phyloP scores from a whole-genome alignment of 2,888 invertebrate genomes.

The Spilosoma lubricipeda region DNA sequence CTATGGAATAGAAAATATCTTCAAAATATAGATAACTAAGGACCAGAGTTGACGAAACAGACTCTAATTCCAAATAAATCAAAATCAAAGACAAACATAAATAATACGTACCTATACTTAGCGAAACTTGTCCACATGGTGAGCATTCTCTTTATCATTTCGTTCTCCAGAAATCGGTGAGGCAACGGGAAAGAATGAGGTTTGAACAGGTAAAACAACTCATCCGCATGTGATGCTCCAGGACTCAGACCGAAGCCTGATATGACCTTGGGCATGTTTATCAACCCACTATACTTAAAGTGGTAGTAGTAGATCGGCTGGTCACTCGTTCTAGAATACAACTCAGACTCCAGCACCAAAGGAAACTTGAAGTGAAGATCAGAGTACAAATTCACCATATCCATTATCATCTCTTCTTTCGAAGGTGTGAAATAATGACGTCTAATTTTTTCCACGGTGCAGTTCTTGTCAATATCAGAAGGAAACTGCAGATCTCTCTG shows the following conservation, averaged over 20 bases:
- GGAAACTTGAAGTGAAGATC: constrained; percentile 80
- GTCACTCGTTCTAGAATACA: constrained; percentile 69
- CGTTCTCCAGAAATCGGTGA: constrained; percentile 65
- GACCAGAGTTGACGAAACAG: not conserved
- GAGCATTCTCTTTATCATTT: constrained; percentile 74
- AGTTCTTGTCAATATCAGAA: constrained; percentile 64
- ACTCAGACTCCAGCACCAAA: constrained; percentile 69
- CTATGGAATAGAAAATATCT: too few species aligned
- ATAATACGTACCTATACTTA: constrained; percentile 70
- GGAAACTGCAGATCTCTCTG: constrained; percentile 73
- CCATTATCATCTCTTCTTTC: constrained; percentile 74
- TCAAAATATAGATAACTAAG: not conserved
- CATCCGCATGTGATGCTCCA: constrained; percentile 80
- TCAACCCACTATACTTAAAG: constrained; percentile 74
- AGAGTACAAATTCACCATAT: constrained; percentile 77
- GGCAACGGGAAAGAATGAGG: constrained; percentile 75
- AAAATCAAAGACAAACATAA: not conserved
- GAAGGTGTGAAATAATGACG: constrained; percentile 69
- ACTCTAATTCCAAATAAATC: not conserved
- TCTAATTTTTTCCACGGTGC: constrained; percentile 63
- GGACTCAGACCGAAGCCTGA: constrained; percentile 62
- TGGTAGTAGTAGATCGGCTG: constrained; percentile 78
- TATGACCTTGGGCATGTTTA: constrained; percentile 77
- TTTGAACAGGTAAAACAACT: constrained; percentile 79
- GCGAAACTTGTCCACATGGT: constrained; percentile 83